phyloP scores from a whole-genome alignment of 2,888 invertebrate genomes.

The Leptopilina syphax region DNA sequence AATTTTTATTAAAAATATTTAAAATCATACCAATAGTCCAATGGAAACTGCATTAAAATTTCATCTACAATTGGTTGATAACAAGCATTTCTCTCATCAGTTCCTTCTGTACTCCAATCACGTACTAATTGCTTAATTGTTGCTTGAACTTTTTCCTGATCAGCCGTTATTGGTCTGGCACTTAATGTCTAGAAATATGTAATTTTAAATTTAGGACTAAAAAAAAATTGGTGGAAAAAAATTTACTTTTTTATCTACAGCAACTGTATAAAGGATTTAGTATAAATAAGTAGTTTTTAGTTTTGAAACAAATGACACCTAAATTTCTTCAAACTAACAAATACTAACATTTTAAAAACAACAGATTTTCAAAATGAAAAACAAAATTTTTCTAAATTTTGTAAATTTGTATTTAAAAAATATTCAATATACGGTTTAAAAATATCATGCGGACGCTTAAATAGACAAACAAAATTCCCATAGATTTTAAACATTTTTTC shows the following conservation, averaged over 20 bases:
- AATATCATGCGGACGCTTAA: too few species aligned
- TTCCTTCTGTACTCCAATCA: slow-evolving; percentile 95
- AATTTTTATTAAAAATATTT: not conserved
- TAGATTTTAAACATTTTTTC: too few species aligned
- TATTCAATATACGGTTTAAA: too few species aligned
- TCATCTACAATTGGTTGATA: slow-evolving; percentile 94
- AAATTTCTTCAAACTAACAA: too few species aligned
- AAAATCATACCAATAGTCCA: slow-evolving; percentile 78
- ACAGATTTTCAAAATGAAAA: too few species aligned
- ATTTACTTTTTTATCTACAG: not conserved
- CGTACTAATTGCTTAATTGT: slow-evolving; percentile 97
- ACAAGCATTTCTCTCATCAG: slow-evolving; percentile 89
- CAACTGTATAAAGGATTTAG: not conserved
- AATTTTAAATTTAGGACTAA: not conserved
- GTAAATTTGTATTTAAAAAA: too few species aligned
- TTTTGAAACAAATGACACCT: too few species aligned
- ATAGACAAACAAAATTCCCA: too few species aligned
- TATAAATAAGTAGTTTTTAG: too few species aligned
- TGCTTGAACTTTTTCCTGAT: slow-evolving; percentile 91
- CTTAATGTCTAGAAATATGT: slow-evolving; percentile 59
- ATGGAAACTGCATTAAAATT: slow-evolving; percentile 85
- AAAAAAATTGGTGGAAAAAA: not conserved
- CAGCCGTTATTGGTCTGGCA: slow-evolving; percentile 73
- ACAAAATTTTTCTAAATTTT: too few species aligned
- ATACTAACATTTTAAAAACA: too few species aligned